Evolutionary conservation across 2,888 invertebrate species (phyloP), one percentile per base, ranked within the genome.

Genomic region (Eucera pruinosa): DNA sequence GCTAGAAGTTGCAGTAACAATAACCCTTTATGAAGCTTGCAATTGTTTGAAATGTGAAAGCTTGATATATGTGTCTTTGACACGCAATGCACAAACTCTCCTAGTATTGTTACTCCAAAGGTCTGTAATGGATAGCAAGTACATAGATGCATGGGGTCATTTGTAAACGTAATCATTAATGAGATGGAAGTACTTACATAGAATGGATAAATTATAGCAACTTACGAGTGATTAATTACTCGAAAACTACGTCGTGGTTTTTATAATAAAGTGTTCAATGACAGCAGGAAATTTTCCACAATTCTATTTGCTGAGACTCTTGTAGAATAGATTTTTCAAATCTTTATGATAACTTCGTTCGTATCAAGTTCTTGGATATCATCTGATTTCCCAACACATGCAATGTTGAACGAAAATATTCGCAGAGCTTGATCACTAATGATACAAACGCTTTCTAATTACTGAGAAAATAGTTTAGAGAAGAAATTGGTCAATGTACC

Each of bases 51-150:
- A 15, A 23, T 7, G 33, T 15, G 23, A 23, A 23, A 15, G 11
- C 5, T 20, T 55, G 55, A 55, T 13, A 55, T 36, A 15, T 36
- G 36, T 55, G 27, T 30, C 20, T 23, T 20, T 6, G 39, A 15
- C 55, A 55, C 52, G 52, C 52, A 52, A 30, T 30, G 30, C 15
- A 11, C 15, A 9, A 20, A 52, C 52, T 13, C 52, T 52, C 18
- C 23, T 27, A 52, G 9, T 18, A 52, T n/a, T 13, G 30, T 18
- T 52, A 3, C 9, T 6, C 15, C 5, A n/a, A n/a, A 27, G 27
- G n/a, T 25, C 48, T 48, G 23, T 5, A 15, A 4, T 15, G 15
- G 25, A 50, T 30, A 27, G 4, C n/a, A n/a, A 1, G 13, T 45
- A 45, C 20, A 9, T 23, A 45, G 18, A 9, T 45, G 20, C 15